Base-by-base conservation (phyloP, 64 coral and sea anemone genomes). In the Pocillopora verrucosa region DNA sequence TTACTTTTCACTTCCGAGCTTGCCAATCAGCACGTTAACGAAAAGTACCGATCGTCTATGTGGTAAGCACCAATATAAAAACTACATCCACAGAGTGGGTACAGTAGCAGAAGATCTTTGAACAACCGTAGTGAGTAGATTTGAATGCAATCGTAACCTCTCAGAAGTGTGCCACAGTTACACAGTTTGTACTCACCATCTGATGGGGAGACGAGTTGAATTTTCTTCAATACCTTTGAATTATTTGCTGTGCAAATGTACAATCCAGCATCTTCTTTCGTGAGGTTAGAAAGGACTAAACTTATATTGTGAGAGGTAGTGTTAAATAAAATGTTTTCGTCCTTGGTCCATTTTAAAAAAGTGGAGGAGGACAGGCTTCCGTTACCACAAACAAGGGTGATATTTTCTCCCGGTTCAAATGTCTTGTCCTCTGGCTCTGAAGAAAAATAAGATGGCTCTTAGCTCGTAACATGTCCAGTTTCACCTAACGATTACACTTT, bases 371-470 rank as follows among this genome's bases (percentile, higher is more conserved):
- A 62, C 1, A 35, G 10, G 58, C 34, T 62, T 16, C 20, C 17
- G 59, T 80, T 35, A 61, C 78, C 78, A 80, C 78, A 80, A 35
- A 16, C 35, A 63, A 80, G 78, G 22, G 59, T 80, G 11, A 80
- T 59, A 80, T 61, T 62, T n/a, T 59, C 25, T 62, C 78, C 78
- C 60, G 35, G 24, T 24, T 80, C 78, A 7, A 80, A 60, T 0
- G 59, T 80, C 78, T 35, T 26, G 12, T 4, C 16, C 13, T 80
- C 59, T 80, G 78, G 4, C 60, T 16, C 45, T 79, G 22, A 79
- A 79, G 11, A 13, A 17, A n/a, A 17, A 76, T 9, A 69, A 69
- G 19, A 51, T 51, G 41, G 41, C 41, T 51, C 41, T 51, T 51
- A 51, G 3, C 41, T 51, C 41, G 41, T 51, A 51, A 51, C 41